These are phyloP conservation scores for Caenorhabditis zanzibari DNA, from an alignment of 2,888 invertebrate species.

Conservation along the genomic window DNA sequence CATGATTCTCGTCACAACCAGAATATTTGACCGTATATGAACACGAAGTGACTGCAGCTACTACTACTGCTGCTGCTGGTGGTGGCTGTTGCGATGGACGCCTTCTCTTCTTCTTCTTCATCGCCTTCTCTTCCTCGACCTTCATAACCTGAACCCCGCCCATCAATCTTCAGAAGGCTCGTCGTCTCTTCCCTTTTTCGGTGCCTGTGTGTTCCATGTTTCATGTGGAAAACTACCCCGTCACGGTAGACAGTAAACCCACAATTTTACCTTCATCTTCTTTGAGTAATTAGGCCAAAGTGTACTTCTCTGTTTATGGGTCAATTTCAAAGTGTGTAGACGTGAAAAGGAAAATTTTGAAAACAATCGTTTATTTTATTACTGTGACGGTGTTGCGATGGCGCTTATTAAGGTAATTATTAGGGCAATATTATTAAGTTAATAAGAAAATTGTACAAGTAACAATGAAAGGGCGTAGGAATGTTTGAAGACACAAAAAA, in stretches of 20 bases:
- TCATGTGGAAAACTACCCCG: conserved; percentile 53
- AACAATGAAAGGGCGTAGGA: conserved; percentile 46
- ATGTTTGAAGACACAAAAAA: conserved; percentile 33
- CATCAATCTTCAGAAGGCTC: conserved; percentile 54
- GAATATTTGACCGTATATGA: conserved; percentile 58
- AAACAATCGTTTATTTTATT: conserved; percentile 54
- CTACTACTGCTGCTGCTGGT: neutral
- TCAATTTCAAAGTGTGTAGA: neutral
- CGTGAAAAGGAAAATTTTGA: conserved; percentile 14
- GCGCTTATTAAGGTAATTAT: conserved; percentile 54
- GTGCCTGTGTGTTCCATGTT: conserved; percentile 64
- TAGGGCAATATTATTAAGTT: conserved; percentile 39
- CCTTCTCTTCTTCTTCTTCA: conserved; percentile 59
- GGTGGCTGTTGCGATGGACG: conserved; percentile 58
- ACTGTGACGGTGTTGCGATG: conserved; percentile 7
- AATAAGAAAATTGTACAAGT: conserved; percentile 60
- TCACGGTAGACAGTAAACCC: conserved; percentile 42
- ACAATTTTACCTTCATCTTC: conserved; percentile 44
- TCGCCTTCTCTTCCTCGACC: conserved; percentile 57
- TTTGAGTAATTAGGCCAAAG: conserved; percentile 51
- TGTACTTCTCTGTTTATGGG: conserved; percentile 15
- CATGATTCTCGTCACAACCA: conserved; percentile 29
- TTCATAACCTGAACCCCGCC: conserved; percentile 60
- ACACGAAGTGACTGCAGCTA: conserved; percentile 53
- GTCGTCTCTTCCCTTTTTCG: conserved; percentile 23